Base-by-base conservation (phyloP, 2,888 invertebrate species). In the Chrysodeixis includens region DNA sequence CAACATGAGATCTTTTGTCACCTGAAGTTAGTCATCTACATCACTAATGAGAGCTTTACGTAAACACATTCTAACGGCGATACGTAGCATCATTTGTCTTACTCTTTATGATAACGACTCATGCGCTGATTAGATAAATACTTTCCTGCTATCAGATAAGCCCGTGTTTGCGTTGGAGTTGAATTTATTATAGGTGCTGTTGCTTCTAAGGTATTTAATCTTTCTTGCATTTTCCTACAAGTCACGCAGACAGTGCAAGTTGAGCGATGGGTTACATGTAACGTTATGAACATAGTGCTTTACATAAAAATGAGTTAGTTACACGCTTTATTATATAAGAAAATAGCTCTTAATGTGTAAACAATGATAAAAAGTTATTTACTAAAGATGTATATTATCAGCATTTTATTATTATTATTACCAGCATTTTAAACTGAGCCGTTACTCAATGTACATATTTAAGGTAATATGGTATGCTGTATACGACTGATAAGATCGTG, bases 41-140 rank as follows among this genome's bases (percentile, higher is more conserved):
- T 10, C 46, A 35, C 16, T 16, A 35, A 44, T 62, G 56, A 54
- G 49, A 56, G 44, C 35, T 20, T 30, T n/a, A 32, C 51, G 59
- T 65, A 51, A 60, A 63, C 20, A 20, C 40, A 56, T 65, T 67
- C 54, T 67, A 56, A 69, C 30, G 40, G 32, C 52, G 32, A 61
- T 35, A 53, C 30, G 62, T 56, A 49, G 18, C 46, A 51, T 64
- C 61, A 35, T 71, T 66, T 71, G 66, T 74, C 46, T 76, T 40
- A 20, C 49, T 65, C 49, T 44, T 30, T 58, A 12, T 66, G 66
- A 69, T 70, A 71, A 66, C 52, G 53, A 69, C 62, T 69, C 66
- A 59, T 66, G 35, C 57, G 54, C 69, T 69, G 70, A 69, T 75
- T 67, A 69, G 62, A 69, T 60, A 30, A 35, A 56, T 52, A 22